Base-by-base conservation (phyloP, 2,113 vertebrate species). In the Recurvirostra avosetta region DNA sequence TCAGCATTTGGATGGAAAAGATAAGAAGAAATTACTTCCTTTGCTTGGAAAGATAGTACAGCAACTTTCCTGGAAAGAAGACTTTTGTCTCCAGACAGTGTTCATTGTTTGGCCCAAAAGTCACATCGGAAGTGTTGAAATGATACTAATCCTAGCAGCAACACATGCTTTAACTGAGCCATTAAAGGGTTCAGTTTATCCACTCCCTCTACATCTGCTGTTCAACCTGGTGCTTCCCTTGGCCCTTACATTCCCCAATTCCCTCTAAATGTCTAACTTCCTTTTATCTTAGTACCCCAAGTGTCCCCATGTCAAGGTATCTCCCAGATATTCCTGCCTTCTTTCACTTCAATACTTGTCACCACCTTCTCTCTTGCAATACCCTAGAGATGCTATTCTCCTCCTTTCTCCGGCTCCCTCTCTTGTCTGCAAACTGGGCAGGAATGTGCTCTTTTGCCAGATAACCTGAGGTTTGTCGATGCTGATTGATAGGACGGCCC, bases 241-340 rank as follows among this genome's bases (percentile, higher is more conserved):
- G 36, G 16, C 18, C 14, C 4, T 91, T 68, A 30, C 36, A 47
- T 40, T 47, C 32, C 6, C 43, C 38, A 26, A 3, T 62, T 86
- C 16, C 8, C 14, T 47, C 29, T 32, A 53, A 34, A 53, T 8
- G 47, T 61, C 34, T 61, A 16, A 56, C 2, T 30, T 6, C 75
- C 16, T 67, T 13, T 88, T 70, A 21, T 15, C 6, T n/a, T n/a
- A 68, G 40, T 59, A 41, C 4, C 4, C 6, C 0, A 0, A 47
- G 8, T 59, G 27, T 75, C 11, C 29, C 7, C 13, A 16, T 15
- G 23, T 6, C 18, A 65, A n/a, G 16, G 2, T 56, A 36, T 23
- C 7, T 78, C 29, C 29, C n/a, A 75, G 22, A 45, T 55, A 68
- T 40, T 9, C 14, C 26, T 68, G 16, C 30, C 36, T 52, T 59